A percentile compares a stretch with the other conserved stretches of the same genome.
Conservation (phyloP, 64 coral and sea anemone species). For the Catalaphyllia jardinei region DNA sequence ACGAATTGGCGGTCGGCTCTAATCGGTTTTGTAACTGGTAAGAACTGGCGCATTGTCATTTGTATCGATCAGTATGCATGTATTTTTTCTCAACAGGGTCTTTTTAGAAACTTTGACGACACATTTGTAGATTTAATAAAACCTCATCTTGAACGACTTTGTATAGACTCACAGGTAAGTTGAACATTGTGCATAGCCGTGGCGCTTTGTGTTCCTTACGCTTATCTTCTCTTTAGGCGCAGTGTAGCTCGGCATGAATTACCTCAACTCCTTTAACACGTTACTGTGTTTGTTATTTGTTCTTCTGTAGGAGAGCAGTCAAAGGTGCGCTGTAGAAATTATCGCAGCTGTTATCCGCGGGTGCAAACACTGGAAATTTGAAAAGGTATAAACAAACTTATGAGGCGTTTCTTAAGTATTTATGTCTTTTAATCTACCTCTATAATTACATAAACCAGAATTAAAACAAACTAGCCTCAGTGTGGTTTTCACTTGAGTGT, state of each 20-base stretch:
- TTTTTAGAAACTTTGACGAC: slow-evolving; percentile 91
- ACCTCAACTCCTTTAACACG: too few species aligned
- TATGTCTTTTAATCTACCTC: background rate
- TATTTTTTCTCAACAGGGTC: slow-evolving; percentile 61
- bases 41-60: too few species aligned
- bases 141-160: slow-evolving; percentile 86
- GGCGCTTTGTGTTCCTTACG: too few species aligned
- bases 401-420: background rate
- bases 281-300: background rate
- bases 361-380: slow-evolving; percentile 95
- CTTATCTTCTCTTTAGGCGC: too few species aligned
- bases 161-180: slow-evolving; percentile 84
- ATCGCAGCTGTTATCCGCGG: slow-evolving; percentile 88
- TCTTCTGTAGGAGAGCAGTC: slow-evolving; percentile 80
- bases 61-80: background rate
- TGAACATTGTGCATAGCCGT: background rate
- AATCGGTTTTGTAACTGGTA: too few species aligned
- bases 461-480: too few species aligned
- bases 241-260: too few species aligned
- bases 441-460: too few species aligned
- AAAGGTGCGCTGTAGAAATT: slow-evolving; percentile 92
- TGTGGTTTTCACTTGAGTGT: too few species aligned
- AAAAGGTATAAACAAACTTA: slow-evolving; percentile 59
- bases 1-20: background rate
- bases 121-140: slow-evolving; percentile 81